A percentile compares a stretch with the other conserved stretches of the same genome.
Conservation (phyloP, 1,140 invertebrate species). For the Leptinotarsa texana region DNA sequence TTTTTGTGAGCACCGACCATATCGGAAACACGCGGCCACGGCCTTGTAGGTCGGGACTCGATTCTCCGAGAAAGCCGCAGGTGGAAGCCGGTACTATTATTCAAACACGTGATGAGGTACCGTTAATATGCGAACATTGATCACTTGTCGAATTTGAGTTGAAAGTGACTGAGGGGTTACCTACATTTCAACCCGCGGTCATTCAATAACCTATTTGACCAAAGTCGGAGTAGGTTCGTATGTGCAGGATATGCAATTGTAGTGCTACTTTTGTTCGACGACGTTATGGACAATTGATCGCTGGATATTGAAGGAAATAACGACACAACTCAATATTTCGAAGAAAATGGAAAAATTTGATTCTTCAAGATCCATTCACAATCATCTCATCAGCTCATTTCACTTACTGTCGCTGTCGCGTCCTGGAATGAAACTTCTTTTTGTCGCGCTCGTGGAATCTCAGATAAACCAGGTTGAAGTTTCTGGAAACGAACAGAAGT, state of each 20-base stretch:
- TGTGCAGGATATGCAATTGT: not conserved
- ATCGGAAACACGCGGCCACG: not conserved
- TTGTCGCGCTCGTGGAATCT: no score
- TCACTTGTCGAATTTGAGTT: not conserved
- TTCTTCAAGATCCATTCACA: no score
- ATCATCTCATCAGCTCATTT: no score
- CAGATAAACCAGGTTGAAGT: no score
- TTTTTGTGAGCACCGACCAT: not conserved
- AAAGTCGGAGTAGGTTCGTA: not conserved
- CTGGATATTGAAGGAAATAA: no score
- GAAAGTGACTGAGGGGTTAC: constrained; percentile 5
- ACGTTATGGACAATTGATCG: no score
- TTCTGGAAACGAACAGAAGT: no score
- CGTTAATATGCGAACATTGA: not conserved
- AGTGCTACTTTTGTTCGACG: no score
- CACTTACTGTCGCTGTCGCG: no score
- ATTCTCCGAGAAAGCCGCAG: constrained; percentile 7
- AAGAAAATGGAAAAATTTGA: no score
- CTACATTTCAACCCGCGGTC: not conserved
- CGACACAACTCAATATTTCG: no score
- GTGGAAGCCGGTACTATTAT: constrained; percentile 2
- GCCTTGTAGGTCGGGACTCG: constrained; percentile 7
- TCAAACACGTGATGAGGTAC: not conserved
- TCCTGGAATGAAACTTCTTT: no score
- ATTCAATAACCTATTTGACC: not conserved